Evolutionary conservation across 2,113 vertebrate species (phyloP).

Genomic region (Sapajus apella): DNA sequence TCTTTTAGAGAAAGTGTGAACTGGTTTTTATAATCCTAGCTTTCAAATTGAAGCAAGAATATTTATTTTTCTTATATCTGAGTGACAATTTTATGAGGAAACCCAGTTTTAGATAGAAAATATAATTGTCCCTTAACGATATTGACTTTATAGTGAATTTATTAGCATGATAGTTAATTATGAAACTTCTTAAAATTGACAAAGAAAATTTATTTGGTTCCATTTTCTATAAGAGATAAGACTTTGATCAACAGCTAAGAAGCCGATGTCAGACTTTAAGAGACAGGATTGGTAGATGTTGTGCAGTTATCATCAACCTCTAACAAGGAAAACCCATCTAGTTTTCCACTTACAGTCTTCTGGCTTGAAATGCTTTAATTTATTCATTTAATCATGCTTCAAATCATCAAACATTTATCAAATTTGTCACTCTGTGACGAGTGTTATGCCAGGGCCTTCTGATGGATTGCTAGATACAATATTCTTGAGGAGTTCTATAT

Average conservation of each 20-base stretch:
- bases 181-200: conserved; percentile 46
- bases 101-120: conserved; percentile 35
- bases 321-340: conserved; percentile 45
- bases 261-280: conserved; percentile 33
- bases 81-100: conserved; percentile 54
- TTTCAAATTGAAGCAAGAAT: conserved; percentile 36
- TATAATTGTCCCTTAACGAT: conserved; percentile 41
- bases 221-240: conserved; percentile 44
- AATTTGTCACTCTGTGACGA: conserved; percentile 72
- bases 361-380: conserved; percentile 63
- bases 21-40: conserved; percentile 53
- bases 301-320: neutral
- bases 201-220: conserved; percentile 44
- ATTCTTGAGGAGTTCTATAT: conserved; percentile 59
- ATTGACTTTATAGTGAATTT: conserved; percentile 54
- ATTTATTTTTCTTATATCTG: conserved; percentile 49
- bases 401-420: conserved; percentile 75
- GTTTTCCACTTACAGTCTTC: conserved; percentile 24
- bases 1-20: conserved; percentile 57
- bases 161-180: conserved; percentile 64
- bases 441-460: conserved; percentile 53
- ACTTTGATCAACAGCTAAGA: conserved; percentile 45
- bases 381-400: conserved; percentile 67
- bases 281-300: neutral
- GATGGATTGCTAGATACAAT: conserved; percentile 68